Base-by-base conservation (phyloP, 2,888 invertebrate species). In the Dynastes hyllus region DNA sequence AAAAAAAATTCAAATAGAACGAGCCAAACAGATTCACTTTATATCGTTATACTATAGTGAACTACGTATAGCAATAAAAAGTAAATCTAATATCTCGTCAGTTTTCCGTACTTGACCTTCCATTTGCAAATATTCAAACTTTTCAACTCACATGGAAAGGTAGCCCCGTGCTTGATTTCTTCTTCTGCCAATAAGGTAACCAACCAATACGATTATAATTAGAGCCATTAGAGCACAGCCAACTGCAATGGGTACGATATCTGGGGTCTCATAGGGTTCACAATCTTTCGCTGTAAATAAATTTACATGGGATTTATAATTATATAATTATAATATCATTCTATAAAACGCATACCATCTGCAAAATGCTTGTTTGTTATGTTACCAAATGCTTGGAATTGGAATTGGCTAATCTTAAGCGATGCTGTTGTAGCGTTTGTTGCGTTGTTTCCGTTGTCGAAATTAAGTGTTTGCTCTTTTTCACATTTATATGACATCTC, bases 241-340 rank as follows among this genome's bases (percentile, higher is more conserved):
- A 81, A 99, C 99, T 29, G 96, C 97, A 87, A 99, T 98, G 32
- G 99, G 99, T 79, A 99, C 98, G 81, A 97, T 93, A 90, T 98
- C 98, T 16, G 96, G 93, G 4, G 95, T 93, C 85, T 94, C 93
- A 53, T 91, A 91, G 78, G 92, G 91, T 84, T 92, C 92, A 88
- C 96, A 96, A 86, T 95, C 94, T 85, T 92, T 90, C 1, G 93
- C 95, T 95, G 89, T 1, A 90, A 88, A 81, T 81, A 79, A 27
- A 45, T 63, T 13, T 22, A 22, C 50, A 51, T 37, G 32, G 32
- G 5, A 37, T 37, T 37, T 5, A 37, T 32, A 75, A 66, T 78
- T 63, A 22, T 78, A 71, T 27, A 70, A 76, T 45, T 45, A 45
- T 45, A 8, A 45, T 8, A 11, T 45, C 29, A 76, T 37, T 8